Base-by-base conservation (phyloP, 2,888 invertebrate species). In the Galeopsomyia nigrocyanea region DNA sequence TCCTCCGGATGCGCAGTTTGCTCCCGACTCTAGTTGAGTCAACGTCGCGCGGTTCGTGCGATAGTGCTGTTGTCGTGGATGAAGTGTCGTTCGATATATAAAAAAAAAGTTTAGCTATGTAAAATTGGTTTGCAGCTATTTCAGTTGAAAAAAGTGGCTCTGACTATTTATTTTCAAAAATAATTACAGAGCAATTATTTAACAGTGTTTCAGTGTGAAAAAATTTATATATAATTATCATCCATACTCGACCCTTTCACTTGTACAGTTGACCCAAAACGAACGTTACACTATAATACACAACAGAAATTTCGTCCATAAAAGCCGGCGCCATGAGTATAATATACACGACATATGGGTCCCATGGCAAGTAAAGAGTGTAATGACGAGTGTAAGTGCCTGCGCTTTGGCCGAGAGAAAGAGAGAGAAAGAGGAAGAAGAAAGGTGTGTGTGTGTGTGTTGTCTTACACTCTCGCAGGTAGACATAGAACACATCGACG, bases 401-500 rank as follows among this genome's bases (percentile, higher is more conserved):
- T 71, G 75, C 73, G 74, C 64, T 70, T 76, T 39, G 13, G 39
- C 39, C 39, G 39, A 39, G 39, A 7, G 13, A 31, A 7, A 31
- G 31, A 31, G 31, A 31, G 3, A 31, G 13, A 21, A 17, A 17
- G 0, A 22, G n/a, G 22, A 31, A 31, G 39, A 39, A 5, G 13
- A 39, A 39, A 39, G 39, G 39, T 10, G 39, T 39, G 39, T 39
- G 39, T 13, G 39, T 7, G 10, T 7, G 39, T 39, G 1, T 10
- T 13, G 7, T 39, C 10, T n/a, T n/a, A n/a, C n/a, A n/a, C 14
- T 10, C 22, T 51, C 21, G 49, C 53, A 51, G 26, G 39, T 51
- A 51, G 19, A 65, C 26, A 80, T 21, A 39, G 58, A 51, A 19
- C 49, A 50, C 82, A 84, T 83, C 81, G 81, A 80, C 81, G 82